Base-by-base conservation (phyloP, 2,797 vertebrate genomes). In the Nannoperca obscura region DNA sequence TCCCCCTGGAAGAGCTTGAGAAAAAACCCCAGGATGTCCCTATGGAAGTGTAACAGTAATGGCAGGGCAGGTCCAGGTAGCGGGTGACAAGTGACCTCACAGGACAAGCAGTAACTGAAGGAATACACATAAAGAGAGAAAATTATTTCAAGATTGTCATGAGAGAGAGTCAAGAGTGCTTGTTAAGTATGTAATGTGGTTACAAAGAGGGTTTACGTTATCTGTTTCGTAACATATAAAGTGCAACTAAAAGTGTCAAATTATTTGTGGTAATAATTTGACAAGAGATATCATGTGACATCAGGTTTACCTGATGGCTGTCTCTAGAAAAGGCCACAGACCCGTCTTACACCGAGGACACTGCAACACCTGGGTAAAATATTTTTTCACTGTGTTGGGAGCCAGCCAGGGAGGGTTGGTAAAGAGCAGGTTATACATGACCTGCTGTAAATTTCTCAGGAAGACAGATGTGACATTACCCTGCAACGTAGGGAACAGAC, bases 1-100 rank as follows among this genome's bases (percentile, higher is more conserved):
- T 99, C 98, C 53, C 94, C 95, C 89, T 96, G 95, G 86, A 98
- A 92, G 74, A 99, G 88, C 87, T 95, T 96, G 59, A 96, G 92
- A 69, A 96, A 89, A 93, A 97, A 96, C 61, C 92, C 95, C 89
- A 98, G 88, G 40, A 99, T 83, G 78, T 93, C 91, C 81, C 91
- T 86, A 70, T 97, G 89, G 89, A 97, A 92, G 40, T 86, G 74
- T 64, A 95, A 95, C 80, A 95, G 92, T 44, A 95, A 94, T 85
- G 91, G 92, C 85, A 72, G 82, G 72, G 83, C 92, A 47, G 96
- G 94, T 88, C 93, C 90, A 68, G 94, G 93, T 49, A 95, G 88
- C 49, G 88, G 87, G 90, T 99, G 97, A 93, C 98, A 99, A 83
- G 96, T 93, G 72, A 42, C 74, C 84, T 91, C 85, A 57, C 87